These are phyloP conservation scores for Dasypogon diadema DNA, from an alignment of 2,888 invertebrate species.

Conservation along the genomic window DNA sequence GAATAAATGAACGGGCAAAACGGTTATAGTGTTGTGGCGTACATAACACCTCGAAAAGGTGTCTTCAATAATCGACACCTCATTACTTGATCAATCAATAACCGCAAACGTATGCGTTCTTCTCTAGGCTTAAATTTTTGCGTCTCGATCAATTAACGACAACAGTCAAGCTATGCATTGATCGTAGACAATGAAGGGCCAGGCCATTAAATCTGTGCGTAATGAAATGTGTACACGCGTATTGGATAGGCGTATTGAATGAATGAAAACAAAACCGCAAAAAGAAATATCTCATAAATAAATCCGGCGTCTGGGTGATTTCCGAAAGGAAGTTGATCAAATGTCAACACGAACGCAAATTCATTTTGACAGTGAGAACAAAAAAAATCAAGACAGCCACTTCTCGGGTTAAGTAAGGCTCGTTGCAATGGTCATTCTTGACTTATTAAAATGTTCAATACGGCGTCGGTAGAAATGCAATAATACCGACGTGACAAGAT, in stretches of 20 bases:
- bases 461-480: conserved; percentile 53
- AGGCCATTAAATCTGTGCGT: not conserved
- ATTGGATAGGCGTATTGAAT: conserved; percentile 22
- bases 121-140: conserved; percentile 14
- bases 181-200: not conserved
- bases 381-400: not conserved
- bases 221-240: not conserved
- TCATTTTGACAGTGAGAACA: conserved; percentile 48
- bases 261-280: conserved; percentile 44
- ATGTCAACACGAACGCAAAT: conserved; percentile 56
- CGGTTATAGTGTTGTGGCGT: conserved; percentile 31
- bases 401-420: conserved; percentile 14
- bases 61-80: conserved; percentile 41
- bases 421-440: conserved; percentile 1
- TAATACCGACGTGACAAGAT: conserved; percentile 56
- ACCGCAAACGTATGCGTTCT: conserved; percentile 33
- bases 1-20: conserved; percentile 31
- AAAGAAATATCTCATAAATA: conserved; percentile 54
- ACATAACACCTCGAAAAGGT: conserved; percentile 43
- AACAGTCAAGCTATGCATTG: not conserved
- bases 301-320: conserved; percentile 57
- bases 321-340: conserved; percentile 58
- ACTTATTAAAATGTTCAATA: conserved; percentile 55
- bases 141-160: conserved; percentile 24
- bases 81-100: conserved; percentile 48